Percentiles rank a stretch among this genome's conserved stretches.
phyloP scores from a whole-genome alignment of 2,888 invertebrate species.

The Neuroscelio doddi region DNA sequence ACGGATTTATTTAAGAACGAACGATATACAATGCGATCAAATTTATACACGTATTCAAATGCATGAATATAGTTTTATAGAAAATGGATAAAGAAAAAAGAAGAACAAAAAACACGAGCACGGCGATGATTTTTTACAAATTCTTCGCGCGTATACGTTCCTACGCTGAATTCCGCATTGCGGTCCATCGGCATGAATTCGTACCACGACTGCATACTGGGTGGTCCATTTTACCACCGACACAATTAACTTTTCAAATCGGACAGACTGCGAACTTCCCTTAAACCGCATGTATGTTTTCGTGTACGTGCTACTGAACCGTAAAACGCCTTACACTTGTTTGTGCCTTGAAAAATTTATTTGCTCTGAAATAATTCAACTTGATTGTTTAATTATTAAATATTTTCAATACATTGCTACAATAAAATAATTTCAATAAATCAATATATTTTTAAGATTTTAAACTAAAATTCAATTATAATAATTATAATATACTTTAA shows the following conservation, averaged over 20 bases:
- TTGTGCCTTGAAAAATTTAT: background rate
- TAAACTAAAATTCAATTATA: no score
- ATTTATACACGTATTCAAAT: slow-evolving; percentile 3
- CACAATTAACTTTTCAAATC: slow-evolving; percentile 48
- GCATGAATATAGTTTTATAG: slow-evolving; percentile 5
- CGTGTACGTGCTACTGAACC: slow-evolving; percentile 2
- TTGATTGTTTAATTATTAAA: no score
- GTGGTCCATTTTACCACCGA: slow-evolving; percentile 31
- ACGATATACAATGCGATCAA: slow-evolving; percentile 1
- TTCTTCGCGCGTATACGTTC: slow-evolving; percentile 40
- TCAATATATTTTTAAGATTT: no score
- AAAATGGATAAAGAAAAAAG: slow-evolving; percentile 12
- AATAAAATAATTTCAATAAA: no score
- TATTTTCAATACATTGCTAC: no score
- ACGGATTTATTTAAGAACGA: slow-evolving; percentile 4
- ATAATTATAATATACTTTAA: no score
- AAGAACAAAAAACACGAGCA: slow-evolving; percentile 12
- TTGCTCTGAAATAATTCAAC: background rate
- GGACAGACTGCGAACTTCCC: slow-evolving; percentile 29
- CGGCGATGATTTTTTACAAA: slow-evolving; percentile 32
- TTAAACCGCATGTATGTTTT: slow-evolving; percentile 24
- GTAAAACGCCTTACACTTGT: background rate
- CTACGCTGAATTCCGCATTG: slow-evolving; percentile 47
- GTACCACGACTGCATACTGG: slow-evolving; percentile 44
- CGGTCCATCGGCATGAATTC: slow-evolving; percentile 50